A percentile compares a stretch with the other conserved stretches of the same genome.
Evolutionary conservation across 2,113 vertebrate species (phyloP).

Genomic region (Delphinus delphis): DNA sequence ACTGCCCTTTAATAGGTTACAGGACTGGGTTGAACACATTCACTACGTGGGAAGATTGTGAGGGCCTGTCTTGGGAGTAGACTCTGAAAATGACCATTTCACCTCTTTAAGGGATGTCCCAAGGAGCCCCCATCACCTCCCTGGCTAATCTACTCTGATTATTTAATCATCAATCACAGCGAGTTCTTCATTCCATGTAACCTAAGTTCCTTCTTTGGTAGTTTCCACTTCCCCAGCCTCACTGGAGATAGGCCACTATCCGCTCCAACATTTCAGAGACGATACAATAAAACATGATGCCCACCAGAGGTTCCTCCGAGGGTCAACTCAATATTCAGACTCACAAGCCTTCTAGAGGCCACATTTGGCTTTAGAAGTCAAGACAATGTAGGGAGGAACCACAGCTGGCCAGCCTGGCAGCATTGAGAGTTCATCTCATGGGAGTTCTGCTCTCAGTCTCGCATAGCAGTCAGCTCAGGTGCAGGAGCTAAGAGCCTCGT

Average conservation of each 20-base stretch:
- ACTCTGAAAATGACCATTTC: background rate
- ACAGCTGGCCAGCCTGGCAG: background rate
- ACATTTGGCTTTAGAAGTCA: background rate
- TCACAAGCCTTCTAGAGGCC: background rate
- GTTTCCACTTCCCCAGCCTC: background rate
- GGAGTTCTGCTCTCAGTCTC: background rate
- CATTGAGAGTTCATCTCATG: background rate
- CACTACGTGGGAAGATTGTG: background rate
- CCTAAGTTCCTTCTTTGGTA: background rate
- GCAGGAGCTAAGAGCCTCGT: background rate
- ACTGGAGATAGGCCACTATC: background rate
- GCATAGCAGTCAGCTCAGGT: background rate
- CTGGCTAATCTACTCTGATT: background rate
- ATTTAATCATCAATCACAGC: background rate
- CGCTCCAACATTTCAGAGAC: background rate
- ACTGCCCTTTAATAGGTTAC: background rate
- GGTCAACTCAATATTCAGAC: background rate
- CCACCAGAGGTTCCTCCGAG: background rate
- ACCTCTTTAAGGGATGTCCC: background rate
- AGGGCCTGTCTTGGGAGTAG: background rate
- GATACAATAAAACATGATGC: background rate
- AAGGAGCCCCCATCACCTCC: background rate
- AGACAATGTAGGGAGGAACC: background rate
- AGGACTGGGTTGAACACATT: background rate
- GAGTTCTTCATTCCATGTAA: background rate